Evolutionary conservation across 2,113 vertebrate species (phyloP).

Genomic region (Cepphus grylle): DNA sequence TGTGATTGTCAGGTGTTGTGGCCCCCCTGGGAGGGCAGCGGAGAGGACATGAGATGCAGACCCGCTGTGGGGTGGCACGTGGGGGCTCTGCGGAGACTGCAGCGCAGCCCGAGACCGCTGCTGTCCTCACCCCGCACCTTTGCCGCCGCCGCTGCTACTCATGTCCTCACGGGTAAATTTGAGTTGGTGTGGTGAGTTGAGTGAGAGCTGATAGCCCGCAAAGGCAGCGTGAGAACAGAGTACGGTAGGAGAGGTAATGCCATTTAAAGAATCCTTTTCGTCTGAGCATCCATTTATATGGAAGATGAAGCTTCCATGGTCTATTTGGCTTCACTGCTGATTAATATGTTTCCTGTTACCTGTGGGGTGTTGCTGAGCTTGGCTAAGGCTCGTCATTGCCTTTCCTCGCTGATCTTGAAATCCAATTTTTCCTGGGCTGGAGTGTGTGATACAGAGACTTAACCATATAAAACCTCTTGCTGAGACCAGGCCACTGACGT

Average conservation of each 20-base stretch:
- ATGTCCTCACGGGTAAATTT: neutral
- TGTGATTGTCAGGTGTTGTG: neutral
- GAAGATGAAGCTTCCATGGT: neutral
- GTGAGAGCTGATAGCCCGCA: neutral
- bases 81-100: neutral
- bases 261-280: neutral
- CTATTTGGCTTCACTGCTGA: neutral
- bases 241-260: neutral
- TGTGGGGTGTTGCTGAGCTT: neutral
- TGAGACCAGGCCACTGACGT: neutral
- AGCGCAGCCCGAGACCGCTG: neutral
- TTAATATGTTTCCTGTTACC: neutral
- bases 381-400: neutral
- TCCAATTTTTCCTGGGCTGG: neutral
- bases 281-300: neutral
- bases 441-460: neutral
- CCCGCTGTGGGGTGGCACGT: fast-evolving
- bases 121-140: neutral
- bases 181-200: neutral
- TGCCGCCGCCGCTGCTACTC: neutral
- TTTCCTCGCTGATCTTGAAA: neutral
- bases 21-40: neutral
- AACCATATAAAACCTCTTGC: neutral
- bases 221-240: neutral
- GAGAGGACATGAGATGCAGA: neutral